Base-by-base conservation (phyloP, 2,797 vertebrate species). In the Rhabdomys pumilio region DNA sequence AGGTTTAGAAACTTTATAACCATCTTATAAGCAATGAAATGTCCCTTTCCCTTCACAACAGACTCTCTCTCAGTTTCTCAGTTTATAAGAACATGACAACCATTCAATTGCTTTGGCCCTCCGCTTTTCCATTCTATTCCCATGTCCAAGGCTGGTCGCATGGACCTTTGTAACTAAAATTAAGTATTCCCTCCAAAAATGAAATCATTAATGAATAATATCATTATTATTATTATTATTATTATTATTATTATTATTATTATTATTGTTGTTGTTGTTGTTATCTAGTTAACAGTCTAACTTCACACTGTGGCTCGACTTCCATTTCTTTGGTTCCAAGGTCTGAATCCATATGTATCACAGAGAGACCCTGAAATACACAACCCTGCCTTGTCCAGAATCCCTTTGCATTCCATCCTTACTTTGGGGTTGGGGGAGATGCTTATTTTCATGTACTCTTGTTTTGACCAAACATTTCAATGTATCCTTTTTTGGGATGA, bases 21-120 rank as follows among this genome's bases (percentile, higher is more conserved):
- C 77, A 34, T n/a, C 55, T 20, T 44, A 41, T 31, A 94, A 95
- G 5, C 84, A 84, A 73, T 53, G 87, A 89, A 92, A 90, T 73
- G 22, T 31, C 7, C 11, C 4, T 6, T 22, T 55, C 73, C 20
- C 26, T 19, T 11, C 34, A 69, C 50, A 69, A 44, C 41, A 87
- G 7, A 84, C 9, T 13, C 6, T 31, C 14, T 55, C 38, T 83
- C 44, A 83, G 63, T 3, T 75, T 73, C 85, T 73, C 22, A 75
- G 22, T 61, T 91, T 79, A 19, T 15, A 94, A 94, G 72, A 29
- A 20, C 47, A 85, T 3, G 22, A 44, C 29, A 29, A 38, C 19
- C 67, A 10, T 57, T 19, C 47, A 34, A 69, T 92, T 26, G 75
- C n/a, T 41, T 77, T 38, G 3, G 34, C 9, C n/a, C 24, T 38